Base-by-base conservation (phyloP, 2,888 invertebrate genomes). In the Ormia ochracea region DNA sequence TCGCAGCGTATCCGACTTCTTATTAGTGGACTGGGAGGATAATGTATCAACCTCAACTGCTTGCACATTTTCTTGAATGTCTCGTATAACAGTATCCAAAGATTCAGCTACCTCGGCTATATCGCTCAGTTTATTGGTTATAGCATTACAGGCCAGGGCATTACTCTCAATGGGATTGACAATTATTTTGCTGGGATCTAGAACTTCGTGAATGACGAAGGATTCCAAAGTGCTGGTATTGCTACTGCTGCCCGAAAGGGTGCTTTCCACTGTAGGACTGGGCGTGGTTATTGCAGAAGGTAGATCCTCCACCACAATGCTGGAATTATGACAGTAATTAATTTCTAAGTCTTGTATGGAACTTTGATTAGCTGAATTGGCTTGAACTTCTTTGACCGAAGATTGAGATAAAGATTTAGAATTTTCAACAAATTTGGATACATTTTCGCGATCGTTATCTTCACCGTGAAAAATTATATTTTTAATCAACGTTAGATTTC, bases 31-130 rank as follows among this genome's bases (percentile, higher is more conserved):
- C n/a, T n/a, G n/a, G n/a, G n/a, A n/a, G n/a, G n/a, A n/a, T n/a
- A n/a, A 82, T 28, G 83, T 82, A 17, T 83, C 75, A 66, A 85
- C 83, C 52, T 84, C 82, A 9, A 82, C 74, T 31, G 84, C 82
- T 52, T 83, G 82, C 10, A 83, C 84, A 65, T 83, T 84, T 61
- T 84, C 85, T 83, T 91, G 91, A 9, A 91, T 91, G 82, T 91
- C 91, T 43, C 90, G 89, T 73, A 93, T 87, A 23, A 91, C 91
- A 41, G 91, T 91, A 85, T 94, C 94, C 82, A 94, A 87, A 81
- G 93, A 92, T 86, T 94, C 94, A 1, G 94, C 93, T 21, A 94
- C 90, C 72, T 91, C 91, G 12, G 93, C 93, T 14, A 94, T 93
- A 87, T 93, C 93, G 14, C 91, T 90, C 77, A 94, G 87, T 85